A percentile compares a stretch with the other conserved stretches of the same genome.
Evolutionary conservation across 1,140 invertebrate species (phyloP).

Genomic region (Protaetia brevitarsis): DNA sequence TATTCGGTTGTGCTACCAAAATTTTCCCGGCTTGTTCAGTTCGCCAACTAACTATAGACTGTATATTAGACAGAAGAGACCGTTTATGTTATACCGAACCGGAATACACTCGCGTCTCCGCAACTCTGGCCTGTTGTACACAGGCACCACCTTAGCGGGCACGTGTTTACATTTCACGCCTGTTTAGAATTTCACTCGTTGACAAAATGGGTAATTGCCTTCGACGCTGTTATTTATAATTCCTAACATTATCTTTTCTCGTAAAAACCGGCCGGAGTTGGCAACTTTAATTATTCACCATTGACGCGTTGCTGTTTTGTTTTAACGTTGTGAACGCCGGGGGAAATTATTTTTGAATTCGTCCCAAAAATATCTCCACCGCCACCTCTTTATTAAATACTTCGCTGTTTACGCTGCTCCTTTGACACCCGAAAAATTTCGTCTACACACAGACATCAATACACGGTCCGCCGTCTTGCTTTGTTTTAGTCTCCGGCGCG

Average conservation of each 20-base stretch:
- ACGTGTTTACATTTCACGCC: slow-evolving; percentile 37
- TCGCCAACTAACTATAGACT: no score
- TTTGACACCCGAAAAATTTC: slow-evolving; percentile 8
- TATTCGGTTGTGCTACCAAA: no score
- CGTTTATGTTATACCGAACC: neutral
- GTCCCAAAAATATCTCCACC: slow-evolving; percentile 9
- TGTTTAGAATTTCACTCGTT: slow-evolving; percentile 45
- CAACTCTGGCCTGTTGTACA: no score
- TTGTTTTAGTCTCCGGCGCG: no score
- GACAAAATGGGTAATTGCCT: slow-evolving; percentile 47
- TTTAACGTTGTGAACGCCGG: neutral
- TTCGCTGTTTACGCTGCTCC: neutral
- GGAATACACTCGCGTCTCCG: no score
- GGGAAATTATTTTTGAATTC: slow-evolving; percentile 11
- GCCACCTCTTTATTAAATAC: slow-evolving; percentile 11
- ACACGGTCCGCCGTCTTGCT: neutral
- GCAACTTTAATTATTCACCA: slow-evolving; percentile 14
- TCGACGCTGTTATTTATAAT: slow-evolving; percentile 23
- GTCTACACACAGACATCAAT: slow-evolving; percentile 13
- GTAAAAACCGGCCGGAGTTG: slow-evolving; percentile 3
- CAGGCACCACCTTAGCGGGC: neutral
- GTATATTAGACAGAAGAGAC: no score
- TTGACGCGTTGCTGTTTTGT: slow-evolving; percentile 13
- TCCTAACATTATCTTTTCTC: slow-evolving; percentile 16
- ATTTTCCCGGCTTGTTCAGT: no score